Conservation (phyloP, 1,140 invertebrate genomes). For the Zaprionus kolodkinae region DNA sequence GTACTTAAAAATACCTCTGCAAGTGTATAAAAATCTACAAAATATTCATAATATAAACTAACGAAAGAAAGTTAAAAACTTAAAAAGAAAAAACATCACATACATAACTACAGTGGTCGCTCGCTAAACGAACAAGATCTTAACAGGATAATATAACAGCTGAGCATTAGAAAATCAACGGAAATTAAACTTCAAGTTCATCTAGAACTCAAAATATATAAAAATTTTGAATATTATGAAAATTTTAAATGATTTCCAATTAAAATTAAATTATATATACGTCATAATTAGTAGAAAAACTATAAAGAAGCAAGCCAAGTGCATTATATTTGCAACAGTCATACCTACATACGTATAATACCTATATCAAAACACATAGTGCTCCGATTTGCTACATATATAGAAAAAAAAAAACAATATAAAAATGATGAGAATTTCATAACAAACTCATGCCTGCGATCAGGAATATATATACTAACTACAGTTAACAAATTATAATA, state of each 20-base stretch:
- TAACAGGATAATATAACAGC: not conserved
- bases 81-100: not conserved
- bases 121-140: not conserved
- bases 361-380: not conserved
- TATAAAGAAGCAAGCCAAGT: not conserved
- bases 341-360: conserved; percentile 2
- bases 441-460: no score
- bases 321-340: conserved; percentile 4
- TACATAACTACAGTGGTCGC: not conserved
- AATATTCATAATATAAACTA: not conserved
- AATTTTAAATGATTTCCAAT: not conserved
- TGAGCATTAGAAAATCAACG: not conserved
- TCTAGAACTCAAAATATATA: not conserved
- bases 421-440: no score
- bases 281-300: not conserved
- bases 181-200: not conserved
- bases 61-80: not conserved
- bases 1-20: not conserved
- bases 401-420: not conserved
- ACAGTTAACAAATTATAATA: conserved; percentile 1
- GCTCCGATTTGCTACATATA: conserved; percentile 7
- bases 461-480: not conserved
- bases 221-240: not conserved
- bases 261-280: not conserved
- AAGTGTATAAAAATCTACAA: not conserved